Percentiles rank a stretch among this genome's conserved stretches.
These are phyloP conservation scores for Corynorhinus townsendii DNA, from an alignment of 2,113 vertebrate genomes.

Conservation along the genomic window DNA sequence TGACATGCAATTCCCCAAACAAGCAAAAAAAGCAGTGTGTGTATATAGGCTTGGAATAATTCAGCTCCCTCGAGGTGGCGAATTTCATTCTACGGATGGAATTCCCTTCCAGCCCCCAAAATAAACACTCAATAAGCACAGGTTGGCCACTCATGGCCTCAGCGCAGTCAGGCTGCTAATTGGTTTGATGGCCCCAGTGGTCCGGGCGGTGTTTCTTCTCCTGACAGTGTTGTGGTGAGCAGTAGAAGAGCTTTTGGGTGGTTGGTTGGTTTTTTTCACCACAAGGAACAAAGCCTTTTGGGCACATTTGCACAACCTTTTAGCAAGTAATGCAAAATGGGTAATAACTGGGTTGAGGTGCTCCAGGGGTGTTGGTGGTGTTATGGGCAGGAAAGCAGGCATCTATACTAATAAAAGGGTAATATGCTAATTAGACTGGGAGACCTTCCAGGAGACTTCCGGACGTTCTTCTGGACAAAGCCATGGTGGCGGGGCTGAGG, in stretches of 20 bases:
- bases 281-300: constrained; percentile 56
- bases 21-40: neutral
- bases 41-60: neutral
- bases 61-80: neutral
- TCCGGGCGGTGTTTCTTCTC: neutral
- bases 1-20: neutral
- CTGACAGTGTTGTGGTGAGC: neutral
- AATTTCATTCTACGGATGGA: neutral
- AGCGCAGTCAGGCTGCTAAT: neutral
- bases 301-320: constrained; percentile 44
- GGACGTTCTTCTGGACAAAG: too few relatives aligned
- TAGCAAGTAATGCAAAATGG: constrained; percentile 43
- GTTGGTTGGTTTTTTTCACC: neutral
- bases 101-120: neutral
- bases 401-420: neutral
- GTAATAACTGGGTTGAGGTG: constrained; percentile 43
- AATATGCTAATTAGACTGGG: too few relatives aligned
- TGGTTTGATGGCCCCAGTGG: neutral
- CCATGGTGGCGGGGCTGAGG: too few relatives aligned
- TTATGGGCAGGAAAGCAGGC: constrained; percentile 44
- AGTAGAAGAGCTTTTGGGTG: neutral
- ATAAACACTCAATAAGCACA: neutral
- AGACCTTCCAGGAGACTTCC: too few relatives aligned
- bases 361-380: constrained; percentile 50
- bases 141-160: neutral